Evolutionary conservation across 2,797 vertebrate species (phyloP), one percentile per base, ranked within the genome.

Genomic region (Molossus alvarezi): DNA sequence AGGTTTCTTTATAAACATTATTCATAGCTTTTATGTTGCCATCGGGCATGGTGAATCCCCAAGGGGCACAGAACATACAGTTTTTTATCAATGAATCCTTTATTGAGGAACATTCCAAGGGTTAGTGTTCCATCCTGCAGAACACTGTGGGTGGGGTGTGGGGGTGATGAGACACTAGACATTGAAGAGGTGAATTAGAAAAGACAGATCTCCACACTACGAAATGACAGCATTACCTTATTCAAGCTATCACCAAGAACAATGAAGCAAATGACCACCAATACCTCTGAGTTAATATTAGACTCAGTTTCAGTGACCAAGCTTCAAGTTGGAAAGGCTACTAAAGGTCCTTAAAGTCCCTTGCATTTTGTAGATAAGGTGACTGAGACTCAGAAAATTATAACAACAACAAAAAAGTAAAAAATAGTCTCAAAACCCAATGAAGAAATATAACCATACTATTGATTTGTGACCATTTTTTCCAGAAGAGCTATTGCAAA

Each of bases 21-120:
- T 53, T 94, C 62, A 83, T 12, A 64, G 29, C 4, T 69, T 94
- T 94, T 64, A 72, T 55, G 80, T 81, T 91, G 37, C 37, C 77
- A 23, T 18, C 20, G 7, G 67, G 33, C 23, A 6, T 1, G 64
- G 12, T 33, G 29, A 92, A 67, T 80, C 14, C 33, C 41, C 0
- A 0, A 53, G 23, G n/a, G 5, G 45, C 10, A 62, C 0, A 9
- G 2, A 64, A 12, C 45, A 37, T 57, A 45, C 2, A 57, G 69
- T 51, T 93, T 91, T 87, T 18, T 29, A 73, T 88, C 67, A 73
- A 73, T n/a, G 14, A 67, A 15, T 79, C 23, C 10, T 27, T 87
- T n/a, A n/a, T 20, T 9, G n/a, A 72, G 48, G 51, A 77, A 11
- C 11, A 71, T 33, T 13, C 37, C 2, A n/a, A 86, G 53, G 57